Conservation (phyloP, 2,888 invertebrate species). For the Drosophila barbarae region DNA sequence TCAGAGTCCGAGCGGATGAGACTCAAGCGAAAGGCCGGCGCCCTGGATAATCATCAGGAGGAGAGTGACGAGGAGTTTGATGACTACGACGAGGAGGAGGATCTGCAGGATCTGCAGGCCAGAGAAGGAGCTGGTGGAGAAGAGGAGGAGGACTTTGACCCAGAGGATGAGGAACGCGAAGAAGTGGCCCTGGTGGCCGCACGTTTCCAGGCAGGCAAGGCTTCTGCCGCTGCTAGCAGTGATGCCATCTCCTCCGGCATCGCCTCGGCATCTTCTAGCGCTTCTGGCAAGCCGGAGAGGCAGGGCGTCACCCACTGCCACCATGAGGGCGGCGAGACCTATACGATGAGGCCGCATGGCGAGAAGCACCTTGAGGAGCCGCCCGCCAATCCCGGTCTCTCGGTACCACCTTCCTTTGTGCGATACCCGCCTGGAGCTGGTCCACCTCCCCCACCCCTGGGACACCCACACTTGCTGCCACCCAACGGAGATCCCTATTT, state of each 20-base stretch:
- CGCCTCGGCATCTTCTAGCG: neutral
- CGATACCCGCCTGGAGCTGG: conserved; percentile 22
- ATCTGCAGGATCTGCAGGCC: conserved; percentile 52
- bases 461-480: conserved; percentile 52
- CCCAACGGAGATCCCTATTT: conserved; percentile 77
- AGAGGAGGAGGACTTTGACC: conserved; percentile 57
- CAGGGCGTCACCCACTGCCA: conserved; percentile 86
- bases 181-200: conserved; percentile 56
- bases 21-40: conserved; percentile 72
- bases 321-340: conserved; percentile 83
- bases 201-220: conserved; percentile 55
- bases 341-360: conserved; percentile 88
- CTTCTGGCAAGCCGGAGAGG: conserved; percentile 46
- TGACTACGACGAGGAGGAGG: conserved; percentile 73
- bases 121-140: conserved; percentile 63
- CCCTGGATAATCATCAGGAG: conserved; percentile 60
- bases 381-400: neutral
- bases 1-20: conserved; percentile 64
- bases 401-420: conserved; percentile 6
- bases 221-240: conserved; percentile 12
- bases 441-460: conserved; percentile 47
- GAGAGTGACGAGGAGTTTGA: conserved; percentile 71
- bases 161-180: conserved; percentile 56
- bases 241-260: neutral
- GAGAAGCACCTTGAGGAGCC: conserved; percentile 75